phyloP scores from a whole-genome alignment of 1,140 invertebrate species.

The Drosophila quadrilineata region DNA sequence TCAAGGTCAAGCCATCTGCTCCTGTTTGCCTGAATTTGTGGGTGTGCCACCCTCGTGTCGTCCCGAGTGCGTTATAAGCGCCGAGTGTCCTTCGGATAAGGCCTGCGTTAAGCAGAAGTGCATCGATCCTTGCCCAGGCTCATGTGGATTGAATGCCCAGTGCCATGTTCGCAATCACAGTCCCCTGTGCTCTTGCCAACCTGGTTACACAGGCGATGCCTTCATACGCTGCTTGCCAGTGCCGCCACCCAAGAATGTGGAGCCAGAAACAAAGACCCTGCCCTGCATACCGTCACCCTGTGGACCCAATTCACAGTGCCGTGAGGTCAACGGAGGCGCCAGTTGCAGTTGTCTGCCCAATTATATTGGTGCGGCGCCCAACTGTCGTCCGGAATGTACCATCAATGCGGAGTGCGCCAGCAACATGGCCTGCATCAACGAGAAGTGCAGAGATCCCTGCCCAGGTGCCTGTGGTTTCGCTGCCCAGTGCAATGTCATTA shows the following conservation, averaged over 20 bases:
- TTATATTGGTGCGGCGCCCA: slow-evolving; percentile 87
- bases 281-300: slow-evolving; percentile 89
- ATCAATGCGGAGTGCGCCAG: slow-evolving; percentile 87
- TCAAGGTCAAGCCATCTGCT: slow-evolving; percentile 89
- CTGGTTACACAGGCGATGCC: slow-evolving; percentile 91
- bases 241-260: slow-evolving; percentile 82
- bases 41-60: slow-evolving; percentile 89
- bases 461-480: slow-evolving; percentile 86
- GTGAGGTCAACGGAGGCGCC: slow-evolving; percentile 84
- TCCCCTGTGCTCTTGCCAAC: slow-evolving; percentile 89
- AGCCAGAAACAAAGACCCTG: slow-evolving; percentile 82
- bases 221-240: slow-evolving; percentile 87
- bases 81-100: slow-evolving; percentile 89
- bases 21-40: slow-evolving; percentile 88
- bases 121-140: slow-evolving; percentile 90
- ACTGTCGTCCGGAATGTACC: slow-evolving; percentile 88
- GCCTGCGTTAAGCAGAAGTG: slow-evolving; percentile 93
- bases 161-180: slow-evolving; percentile 93
- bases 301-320: slow-evolving; percentile 87
- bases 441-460: slow-evolving; percentile 88
- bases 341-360: slow-evolving; percentile 87
- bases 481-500: slow-evolving; percentile 86
- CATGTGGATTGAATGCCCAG: slow-evolving; percentile 90
- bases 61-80: slow-evolving; percentile 91
- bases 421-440: slow-evolving; percentile 86